phyloP scores from a whole-genome alignment of 2,797 vertebrate species.

The Schizopygopsis pylzovi region DNA sequence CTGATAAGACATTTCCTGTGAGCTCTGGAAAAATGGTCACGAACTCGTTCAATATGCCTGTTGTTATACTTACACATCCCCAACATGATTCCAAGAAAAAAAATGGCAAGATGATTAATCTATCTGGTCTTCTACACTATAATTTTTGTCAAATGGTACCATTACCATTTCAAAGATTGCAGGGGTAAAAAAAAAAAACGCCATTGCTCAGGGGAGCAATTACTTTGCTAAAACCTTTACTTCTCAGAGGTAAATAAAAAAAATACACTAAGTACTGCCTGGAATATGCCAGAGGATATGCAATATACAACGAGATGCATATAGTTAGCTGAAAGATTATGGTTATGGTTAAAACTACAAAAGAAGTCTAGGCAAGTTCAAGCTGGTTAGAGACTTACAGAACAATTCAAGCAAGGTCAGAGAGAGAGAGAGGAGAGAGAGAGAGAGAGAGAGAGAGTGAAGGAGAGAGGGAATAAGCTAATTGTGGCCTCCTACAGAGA shows the following conservation, averaged over 20 bases:
- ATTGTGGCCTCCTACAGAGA: not conserved
- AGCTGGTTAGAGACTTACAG: not conserved
- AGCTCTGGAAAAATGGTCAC: conserved; percentile 6
- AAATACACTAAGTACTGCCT: not conserved
- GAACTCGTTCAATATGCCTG: not conserved
- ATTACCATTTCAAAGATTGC: not conserved
- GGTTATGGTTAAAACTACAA: conserved; percentile 26
- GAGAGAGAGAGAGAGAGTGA: not conserved
- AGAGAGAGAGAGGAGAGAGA: not conserved
- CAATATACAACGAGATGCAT: conserved; percentile 9
- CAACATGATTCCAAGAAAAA: conserved; percentile 7
- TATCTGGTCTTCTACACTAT: not conserved
- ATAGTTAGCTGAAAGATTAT: conserved; percentile 7
- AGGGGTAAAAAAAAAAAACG: not conserved
- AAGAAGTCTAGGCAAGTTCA: conserved; percentile 12
- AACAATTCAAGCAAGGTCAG: not conserved
- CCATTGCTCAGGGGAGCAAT: not conserved
- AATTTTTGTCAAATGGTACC: not conserved
- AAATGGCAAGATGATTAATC: conserved; percentile 1
- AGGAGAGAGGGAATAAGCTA: not conserved
- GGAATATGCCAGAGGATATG: not conserved
- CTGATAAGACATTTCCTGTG: conserved; percentile 19
- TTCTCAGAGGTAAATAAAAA: not conserved
- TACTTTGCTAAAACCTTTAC: not conserved
- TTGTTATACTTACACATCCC: conserved; percentile 5